A percentile compares a stretch with the other conserved stretches of the same genome.
Conservation (phyloP, 2,113 vertebrate species). For the Hemiscyllium ocellatum region DNA sequence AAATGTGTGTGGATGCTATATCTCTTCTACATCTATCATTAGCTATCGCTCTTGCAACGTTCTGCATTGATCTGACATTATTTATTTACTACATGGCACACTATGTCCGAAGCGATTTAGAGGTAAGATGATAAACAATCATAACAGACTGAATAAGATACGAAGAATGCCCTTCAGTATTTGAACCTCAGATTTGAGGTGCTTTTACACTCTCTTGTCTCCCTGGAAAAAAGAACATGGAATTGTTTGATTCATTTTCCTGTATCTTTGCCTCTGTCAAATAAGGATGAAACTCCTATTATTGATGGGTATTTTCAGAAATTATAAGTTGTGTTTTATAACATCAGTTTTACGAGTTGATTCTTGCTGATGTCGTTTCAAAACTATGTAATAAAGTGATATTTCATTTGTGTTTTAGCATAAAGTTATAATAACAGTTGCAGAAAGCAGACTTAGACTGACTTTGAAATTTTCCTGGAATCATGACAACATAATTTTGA, state of each 20-base stretch:
- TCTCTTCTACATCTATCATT: neutral
- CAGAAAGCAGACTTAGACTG: neutral
- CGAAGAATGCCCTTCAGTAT: neutral
- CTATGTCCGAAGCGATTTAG: neutral
- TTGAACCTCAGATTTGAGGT: neutral
- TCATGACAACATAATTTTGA: neutral
- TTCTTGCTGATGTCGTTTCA: neutral
- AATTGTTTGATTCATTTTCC: neutral
- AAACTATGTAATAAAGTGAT: neutral
- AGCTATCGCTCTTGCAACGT: neutral
- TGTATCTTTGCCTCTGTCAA: neutral
- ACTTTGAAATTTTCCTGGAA: neutral
- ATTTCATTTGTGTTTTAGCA: neutral
- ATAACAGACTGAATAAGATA: neutral
- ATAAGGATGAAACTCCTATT: neutral
- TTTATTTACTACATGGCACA: neutral
- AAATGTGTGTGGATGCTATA: neutral
- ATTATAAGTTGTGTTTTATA: neutral
- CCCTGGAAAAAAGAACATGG: neutral
- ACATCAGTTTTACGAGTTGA: neutral
- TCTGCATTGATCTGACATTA: neutral
- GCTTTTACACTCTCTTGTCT: neutral
- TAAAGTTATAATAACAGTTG: neutral
- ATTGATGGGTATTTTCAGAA: neutral
- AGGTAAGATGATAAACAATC: neutral